These are phyloP conservation scores for Pherbina coryleti DNA, from an alignment of 2,888 invertebrate species.

Conservation along the genomic window DNA sequence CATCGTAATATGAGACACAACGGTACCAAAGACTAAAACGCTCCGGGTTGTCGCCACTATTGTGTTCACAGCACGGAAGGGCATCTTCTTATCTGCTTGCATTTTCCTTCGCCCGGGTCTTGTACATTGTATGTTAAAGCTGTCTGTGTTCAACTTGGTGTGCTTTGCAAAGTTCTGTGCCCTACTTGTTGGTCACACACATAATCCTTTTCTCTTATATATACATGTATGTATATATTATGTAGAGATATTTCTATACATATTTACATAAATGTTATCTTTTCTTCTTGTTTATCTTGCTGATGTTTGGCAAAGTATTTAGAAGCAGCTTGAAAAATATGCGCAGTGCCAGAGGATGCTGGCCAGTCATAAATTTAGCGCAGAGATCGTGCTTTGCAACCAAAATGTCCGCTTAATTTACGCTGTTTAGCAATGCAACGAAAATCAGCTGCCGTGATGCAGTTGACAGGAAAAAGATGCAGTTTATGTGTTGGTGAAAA, in stretches of 20 bases:
- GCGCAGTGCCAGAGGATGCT: neutral
- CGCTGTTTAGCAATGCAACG: neutral
- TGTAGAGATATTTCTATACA: neutral
- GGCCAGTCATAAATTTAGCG: constrained; percentile 64
- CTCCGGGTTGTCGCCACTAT: neutral
- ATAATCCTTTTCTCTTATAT: constrained; percentile 10
- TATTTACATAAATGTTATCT: constrained; percentile 3
- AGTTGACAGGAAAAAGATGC: neutral
- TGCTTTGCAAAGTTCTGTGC: neutral
- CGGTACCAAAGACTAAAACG: neutral
- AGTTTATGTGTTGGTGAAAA: neutral
- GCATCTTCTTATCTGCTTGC: constrained; percentile 1
- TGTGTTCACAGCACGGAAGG: constrained; percentile 14
- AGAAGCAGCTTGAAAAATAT: constrained; percentile 11
- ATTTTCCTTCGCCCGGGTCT: neutral
- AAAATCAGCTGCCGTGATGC: neutral
- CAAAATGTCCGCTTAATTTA: constrained; percentile 58
- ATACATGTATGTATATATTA: neutral
- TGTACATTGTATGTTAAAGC: neutral
- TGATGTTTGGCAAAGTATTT: neutral
- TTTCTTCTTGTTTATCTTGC: neutral
- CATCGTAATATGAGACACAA: neutral
- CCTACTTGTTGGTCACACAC: neutral
- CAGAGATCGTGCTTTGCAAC: constrained; percentile 64
- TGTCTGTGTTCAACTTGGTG: neutral